These are phyloP conservation scores for Solenodon paradoxus DNA, from an alignment of 2,113 vertebrate genomes.

Conservation along the genomic window DNA sequence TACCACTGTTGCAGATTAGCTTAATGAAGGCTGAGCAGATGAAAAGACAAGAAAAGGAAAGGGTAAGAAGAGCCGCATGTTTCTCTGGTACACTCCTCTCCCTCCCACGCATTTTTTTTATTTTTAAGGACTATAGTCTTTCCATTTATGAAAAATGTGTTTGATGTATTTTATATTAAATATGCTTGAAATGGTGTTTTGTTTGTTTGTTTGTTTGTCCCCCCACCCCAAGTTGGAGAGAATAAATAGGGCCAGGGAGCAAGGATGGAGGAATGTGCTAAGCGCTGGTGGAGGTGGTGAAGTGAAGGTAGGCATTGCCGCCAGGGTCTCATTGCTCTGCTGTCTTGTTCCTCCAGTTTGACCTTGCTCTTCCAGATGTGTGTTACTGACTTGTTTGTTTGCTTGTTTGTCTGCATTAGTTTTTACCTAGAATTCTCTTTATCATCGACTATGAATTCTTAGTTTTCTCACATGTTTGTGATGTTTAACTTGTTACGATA, in stretches of 20 bases:
- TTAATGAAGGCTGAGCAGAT: conserved; percentile 91
- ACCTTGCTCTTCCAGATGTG: not conserved
- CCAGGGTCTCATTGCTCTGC: not conserved
- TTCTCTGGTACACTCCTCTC: not conserved
- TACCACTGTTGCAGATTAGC: conserved; percentile 84
- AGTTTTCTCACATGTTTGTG: not conserved
- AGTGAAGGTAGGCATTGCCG: conserved; percentile 83
- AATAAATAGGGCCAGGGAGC: conserved; percentile 96
- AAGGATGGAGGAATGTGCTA: conserved; percentile 95
- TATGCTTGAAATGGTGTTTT: conserved; percentile 78
- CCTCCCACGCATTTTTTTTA: not conserved
- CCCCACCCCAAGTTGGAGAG: conserved; percentile 88
- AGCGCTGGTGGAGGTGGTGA: conserved; percentile 91
- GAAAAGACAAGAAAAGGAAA: conserved; percentile 93
- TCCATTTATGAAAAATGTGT: conserved; percentile 31
- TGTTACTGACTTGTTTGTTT: not conserved
- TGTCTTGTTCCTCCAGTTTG: not conserved
- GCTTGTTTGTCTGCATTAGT: not conserved
- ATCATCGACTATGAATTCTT: not conserved
- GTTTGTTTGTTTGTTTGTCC: conserved; percentile 72
- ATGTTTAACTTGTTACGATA: not conserved
- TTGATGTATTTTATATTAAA: conserved; percentile 50
- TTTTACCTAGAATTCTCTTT: not conserved
- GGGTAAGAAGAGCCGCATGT: conserved; percentile 83
- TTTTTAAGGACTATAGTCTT: not conserved